phyloP scores from a whole-genome alignment of 2,797 vertebrate species.

The Poecilia picta region DNA sequence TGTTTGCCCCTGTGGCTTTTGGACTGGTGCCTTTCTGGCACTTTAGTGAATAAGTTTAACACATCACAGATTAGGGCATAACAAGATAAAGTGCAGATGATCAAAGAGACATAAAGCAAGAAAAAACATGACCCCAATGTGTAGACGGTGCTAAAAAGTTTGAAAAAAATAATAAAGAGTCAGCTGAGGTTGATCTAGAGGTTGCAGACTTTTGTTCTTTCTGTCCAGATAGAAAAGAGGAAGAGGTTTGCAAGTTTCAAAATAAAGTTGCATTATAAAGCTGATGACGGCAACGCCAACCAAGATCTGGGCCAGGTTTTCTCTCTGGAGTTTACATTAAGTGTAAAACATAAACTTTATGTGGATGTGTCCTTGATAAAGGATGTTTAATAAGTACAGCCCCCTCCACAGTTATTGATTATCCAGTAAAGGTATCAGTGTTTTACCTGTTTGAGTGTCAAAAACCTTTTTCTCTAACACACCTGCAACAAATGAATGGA shows the following conservation, averaged over 20 bases:
- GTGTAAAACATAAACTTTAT: neutral
- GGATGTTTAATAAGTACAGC: neutral
- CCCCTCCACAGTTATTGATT: neutral
- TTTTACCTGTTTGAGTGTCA: neutral
- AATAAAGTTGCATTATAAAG: neutral
- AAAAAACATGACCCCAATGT: neutral
- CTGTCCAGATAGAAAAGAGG: neutral
- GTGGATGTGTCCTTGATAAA: neutral
- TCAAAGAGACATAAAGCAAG: neutral
- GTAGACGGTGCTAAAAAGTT: neutral
- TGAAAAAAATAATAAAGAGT: neutral
- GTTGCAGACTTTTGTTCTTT: neutral
- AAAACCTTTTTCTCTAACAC: neutral
- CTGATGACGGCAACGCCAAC: neutral
- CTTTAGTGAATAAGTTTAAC: neutral
- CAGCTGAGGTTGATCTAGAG: neutral
- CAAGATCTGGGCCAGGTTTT: neutral
- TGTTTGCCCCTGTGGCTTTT: slow-evolving; percentile 4
- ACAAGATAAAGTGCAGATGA: neutral
- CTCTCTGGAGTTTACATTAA: neutral
- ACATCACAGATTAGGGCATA: neutral
- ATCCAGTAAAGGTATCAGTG: neutral
- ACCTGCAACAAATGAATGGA: neutral
- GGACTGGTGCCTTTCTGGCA: neutral
- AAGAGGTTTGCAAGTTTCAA: neutral